Evolutionary conservation across 2,797 vertebrate genomes (phyloP).

Genomic region (Pseudochirops cupreus): DNA sequence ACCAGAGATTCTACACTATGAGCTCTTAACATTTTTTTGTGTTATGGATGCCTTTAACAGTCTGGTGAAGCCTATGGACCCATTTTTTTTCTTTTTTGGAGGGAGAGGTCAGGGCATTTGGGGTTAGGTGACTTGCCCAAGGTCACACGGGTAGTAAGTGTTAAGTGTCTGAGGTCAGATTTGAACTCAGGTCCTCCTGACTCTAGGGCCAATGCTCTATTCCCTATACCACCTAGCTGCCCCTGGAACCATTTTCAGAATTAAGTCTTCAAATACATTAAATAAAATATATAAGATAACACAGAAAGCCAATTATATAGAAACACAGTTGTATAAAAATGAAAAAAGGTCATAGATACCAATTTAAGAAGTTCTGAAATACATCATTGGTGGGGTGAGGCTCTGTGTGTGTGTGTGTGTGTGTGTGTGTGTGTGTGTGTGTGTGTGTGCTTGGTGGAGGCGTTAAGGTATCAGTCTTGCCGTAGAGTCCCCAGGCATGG

Average conservation of each 20-base stretch:
- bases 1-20: background rate
- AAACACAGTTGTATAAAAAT: background rate
- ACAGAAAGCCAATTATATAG: background rate
- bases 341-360: background rate
- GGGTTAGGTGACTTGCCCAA: no score
- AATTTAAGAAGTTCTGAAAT: background rate
- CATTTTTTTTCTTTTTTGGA: background rate
- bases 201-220: no score
- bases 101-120: no score
- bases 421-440: no score
- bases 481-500: background rate
- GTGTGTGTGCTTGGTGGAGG: background rate
- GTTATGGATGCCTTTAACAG: background rate
- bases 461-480: background rate
- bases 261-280: background rate
- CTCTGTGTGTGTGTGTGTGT: background rate
- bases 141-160: no score
- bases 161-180: no score
- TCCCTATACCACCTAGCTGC: no score
- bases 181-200: no score
- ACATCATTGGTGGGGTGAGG: background rate
- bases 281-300: background rate
- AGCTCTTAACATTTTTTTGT: background rate
- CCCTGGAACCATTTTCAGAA: background rate
- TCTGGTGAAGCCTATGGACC: background rate